Evolutionary conservation across 2,113 vertebrate species (phyloP).

Genomic region (Procavia capensis): DNA sequence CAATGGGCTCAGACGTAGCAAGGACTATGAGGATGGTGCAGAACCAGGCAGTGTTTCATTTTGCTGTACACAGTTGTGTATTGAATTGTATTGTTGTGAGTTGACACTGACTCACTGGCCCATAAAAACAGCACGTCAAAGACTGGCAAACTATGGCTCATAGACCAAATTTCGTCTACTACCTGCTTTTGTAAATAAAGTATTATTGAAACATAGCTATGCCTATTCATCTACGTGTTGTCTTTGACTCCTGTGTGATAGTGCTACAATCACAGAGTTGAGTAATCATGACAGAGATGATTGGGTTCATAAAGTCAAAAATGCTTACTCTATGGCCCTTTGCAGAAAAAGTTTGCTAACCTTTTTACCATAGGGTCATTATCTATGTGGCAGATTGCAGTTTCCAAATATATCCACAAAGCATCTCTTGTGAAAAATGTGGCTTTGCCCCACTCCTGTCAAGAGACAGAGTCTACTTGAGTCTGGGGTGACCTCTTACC

Average conservation of each 20-base stretch:
- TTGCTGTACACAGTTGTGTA: too few species aligned
- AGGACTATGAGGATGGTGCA: too few species aligned
- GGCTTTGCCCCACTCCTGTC: neutral
- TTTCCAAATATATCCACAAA: neutral
- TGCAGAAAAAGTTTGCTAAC: neutral
- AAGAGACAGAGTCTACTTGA: neutral
- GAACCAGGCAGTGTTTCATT: too few species aligned
- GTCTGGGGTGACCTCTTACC: neutral
- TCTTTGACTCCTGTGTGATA: neutral
- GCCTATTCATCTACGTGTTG: neutral
- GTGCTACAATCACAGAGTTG: neutral
- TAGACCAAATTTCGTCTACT: neutral
- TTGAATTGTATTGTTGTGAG: too few species aligned
- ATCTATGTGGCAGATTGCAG: neutral
- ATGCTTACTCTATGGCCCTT: neutral
- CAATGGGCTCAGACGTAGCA: too few species aligned
- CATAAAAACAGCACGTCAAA: too few species aligned
- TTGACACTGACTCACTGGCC: too few species aligned
- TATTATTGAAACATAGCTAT: neutral
- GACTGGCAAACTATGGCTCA: too few species aligned
- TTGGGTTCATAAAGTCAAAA: neutral
- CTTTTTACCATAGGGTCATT: neutral
- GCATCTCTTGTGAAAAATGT: neutral
- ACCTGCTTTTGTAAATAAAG: neutral
- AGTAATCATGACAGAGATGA: neutral